Evolutionary conservation across 2,888 invertebrate species (phyloP).

Genomic region (Drosophila meridiana): DNA sequence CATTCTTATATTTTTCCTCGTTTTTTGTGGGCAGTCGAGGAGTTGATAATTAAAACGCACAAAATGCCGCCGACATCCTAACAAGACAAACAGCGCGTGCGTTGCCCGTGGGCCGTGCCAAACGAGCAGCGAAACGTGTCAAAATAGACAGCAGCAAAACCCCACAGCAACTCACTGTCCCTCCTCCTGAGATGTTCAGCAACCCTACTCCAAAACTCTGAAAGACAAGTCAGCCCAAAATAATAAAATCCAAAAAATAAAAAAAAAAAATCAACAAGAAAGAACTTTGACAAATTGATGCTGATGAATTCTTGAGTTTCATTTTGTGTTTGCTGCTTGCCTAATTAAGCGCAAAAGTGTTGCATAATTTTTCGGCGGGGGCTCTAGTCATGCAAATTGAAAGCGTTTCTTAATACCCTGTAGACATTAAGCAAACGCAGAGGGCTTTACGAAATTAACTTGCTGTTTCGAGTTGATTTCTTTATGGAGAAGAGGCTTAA

Average conservation of each 20-base stretch:
- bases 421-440: constrained; percentile 1
- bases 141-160: constrained; percentile 66
- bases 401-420: constrained; percentile 33
- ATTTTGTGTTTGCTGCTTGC: constrained; percentile 47
- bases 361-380: constrained; percentile 54
- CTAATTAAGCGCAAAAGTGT: constrained; percentile 64
- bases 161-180: neutral
- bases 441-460: neutral
- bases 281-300: constrained; percentile 67
- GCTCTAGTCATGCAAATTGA: constrained; percentile 46
- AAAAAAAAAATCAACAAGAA: constrained; percentile 1
- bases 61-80: constrained; percentile 59
- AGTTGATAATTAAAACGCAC: constrained; percentile 74
- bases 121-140: constrained; percentile 64
- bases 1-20: neutral
- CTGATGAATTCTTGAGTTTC: constrained; percentile 64
- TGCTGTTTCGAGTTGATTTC: neutral
- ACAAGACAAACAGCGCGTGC: constrained; percentile 69
- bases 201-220: constrained; percentile 28
- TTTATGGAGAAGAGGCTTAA: neutral
- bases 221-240: constrained; percentile 24
- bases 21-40: constrained; percentile 17
- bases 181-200: constrained; percentile 7
- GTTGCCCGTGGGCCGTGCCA: constrained; percentile 41
- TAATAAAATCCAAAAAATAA: neutral